Percentiles rank a stretch among this genome's conserved stretches.
Conservation (phyloP, 1,140 invertebrate species). For the Maniola jurtina region DNA sequence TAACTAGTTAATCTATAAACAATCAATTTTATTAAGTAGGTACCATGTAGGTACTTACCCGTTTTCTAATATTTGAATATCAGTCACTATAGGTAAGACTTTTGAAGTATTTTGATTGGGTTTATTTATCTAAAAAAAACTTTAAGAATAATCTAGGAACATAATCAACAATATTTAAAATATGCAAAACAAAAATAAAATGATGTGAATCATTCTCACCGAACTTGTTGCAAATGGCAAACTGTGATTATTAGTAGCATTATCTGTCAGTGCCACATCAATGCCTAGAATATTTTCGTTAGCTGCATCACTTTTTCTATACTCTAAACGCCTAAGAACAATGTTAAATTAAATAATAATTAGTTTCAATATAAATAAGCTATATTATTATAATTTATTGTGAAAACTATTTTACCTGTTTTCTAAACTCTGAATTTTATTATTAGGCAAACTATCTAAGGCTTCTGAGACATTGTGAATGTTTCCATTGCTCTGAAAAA, state of each 20-base stretch:
- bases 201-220: neutral
- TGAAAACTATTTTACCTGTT: neutral
- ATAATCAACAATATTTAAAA: too few relatives aligned
- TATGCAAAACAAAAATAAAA: neutral
- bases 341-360: neutral
- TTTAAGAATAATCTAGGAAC: too few relatives aligned
- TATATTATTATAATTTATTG: too few relatives aligned
- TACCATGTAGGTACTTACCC: too few relatives aligned
- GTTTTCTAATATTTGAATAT: neutral
- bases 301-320: neutral
- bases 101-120: neutral
- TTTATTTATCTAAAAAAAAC: neutral
- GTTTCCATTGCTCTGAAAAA: neutral
- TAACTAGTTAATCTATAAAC: too few relatives aligned
- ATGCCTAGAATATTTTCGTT: neutral
- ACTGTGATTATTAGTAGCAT: neutral
- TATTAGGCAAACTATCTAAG: neutral
- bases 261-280: neutral
- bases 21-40: too few relatives aligned
- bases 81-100: neutral
- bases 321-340: neutral
- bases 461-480: neutral
- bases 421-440: neutral
- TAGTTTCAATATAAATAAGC: too few relatives aligned
- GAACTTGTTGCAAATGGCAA: neutral